Percentiles rank a stretch among this genome's conserved stretches.
phyloP scores from a whole-genome alignment of 1,140 invertebrate genomes.

The Lutraria rhynchaena region DNA sequence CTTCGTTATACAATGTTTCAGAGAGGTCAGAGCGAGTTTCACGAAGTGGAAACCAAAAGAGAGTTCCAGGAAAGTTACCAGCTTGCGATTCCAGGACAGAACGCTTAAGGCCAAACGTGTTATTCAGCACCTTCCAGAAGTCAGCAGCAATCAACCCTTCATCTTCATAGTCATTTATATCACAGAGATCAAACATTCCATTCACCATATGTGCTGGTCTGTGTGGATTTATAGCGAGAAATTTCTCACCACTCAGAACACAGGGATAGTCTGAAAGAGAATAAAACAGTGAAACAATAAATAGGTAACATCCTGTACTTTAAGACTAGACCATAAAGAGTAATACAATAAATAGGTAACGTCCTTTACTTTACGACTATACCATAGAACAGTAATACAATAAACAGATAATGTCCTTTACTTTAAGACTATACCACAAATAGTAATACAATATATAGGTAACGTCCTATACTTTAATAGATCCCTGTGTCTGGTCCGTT shows the following conservation, averaged over 20 bases:
- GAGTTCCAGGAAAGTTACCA: slow-evolving; percentile 66
- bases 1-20: slow-evolving; percentile 60
- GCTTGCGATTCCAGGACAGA: slow-evolving; percentile 2
- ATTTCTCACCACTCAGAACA: slow-evolving; percentile 41
- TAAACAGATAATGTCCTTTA: no score
- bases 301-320: no score
- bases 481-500: no score
- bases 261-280: slow-evolving; percentile 44
- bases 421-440: no score
- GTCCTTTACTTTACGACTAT: no score
- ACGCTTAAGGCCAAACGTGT: slow-evolving; percentile 36
- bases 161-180: slow-evolving; percentile 17
- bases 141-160: slow-evolving; percentile 25
- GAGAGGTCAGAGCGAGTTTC: slow-evolving; percentile 58
- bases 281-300: no score
- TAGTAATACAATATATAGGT: no score
- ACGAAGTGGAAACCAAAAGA: slow-evolving; percentile 77
- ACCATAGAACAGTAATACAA: no score
- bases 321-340: no score
- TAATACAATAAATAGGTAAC: no score
- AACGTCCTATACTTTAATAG: no score
- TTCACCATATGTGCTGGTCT: slow-evolving; percentile 20
- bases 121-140: slow-evolving; percentile 13
- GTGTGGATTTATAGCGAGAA: slow-evolving; percentile 49
- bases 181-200: slow-evolving; percentile 15